Base-by-base conservation (phyloP, 2,113 vertebrate species). In the Oryzias melastigma region DNA sequence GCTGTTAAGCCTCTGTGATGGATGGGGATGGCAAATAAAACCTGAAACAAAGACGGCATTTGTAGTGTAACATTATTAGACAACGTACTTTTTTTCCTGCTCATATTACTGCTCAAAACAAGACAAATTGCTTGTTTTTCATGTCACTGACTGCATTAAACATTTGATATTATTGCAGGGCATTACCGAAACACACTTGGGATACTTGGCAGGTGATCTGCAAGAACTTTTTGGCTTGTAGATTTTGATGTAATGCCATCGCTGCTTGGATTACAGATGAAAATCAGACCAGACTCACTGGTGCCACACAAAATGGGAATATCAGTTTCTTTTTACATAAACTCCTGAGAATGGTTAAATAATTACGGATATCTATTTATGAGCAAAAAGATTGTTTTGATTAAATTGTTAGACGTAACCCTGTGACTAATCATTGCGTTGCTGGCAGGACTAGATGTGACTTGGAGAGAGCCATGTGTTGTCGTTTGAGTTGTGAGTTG, bases 31-130 rank as follows among this genome's bases (percentile, higher is more conserved):
- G 45, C 52, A 74, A 76, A 80, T 86, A 56, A 94, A 93, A 95
- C 90, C 91, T 90, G 88, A 94, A 95, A 95, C 58, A 94, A 91
- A 92, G 46, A 91, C 92, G 90, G 94, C 91, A 94, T 77, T 92
- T 92, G 86, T 91, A 91, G 92, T 85, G 90, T 92, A 93, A 91
- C 85, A 93, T 87, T 93, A 94, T 94, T 94, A 93, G 54, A 29
- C 53, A 41, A n/a, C 52, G 42, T 52, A 27, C 51, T 29, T 47
- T 96, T 93, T 94, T 95, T 95, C 90, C 91, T 92, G 91, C 91
- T 88, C 82, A 90, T 90, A 93, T 91, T 94, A 91, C 93, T 88
- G 87, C 95, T 95, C 94, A 91, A 93, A 93, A 84, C 84, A 82
- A 93, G 93, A 93, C 92, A 91, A 81, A 72, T 80, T 93, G 93